phyloP scores from a whole-genome alignment of 2,888 invertebrate species.

The Eumacrocentrus americanus region DNA sequence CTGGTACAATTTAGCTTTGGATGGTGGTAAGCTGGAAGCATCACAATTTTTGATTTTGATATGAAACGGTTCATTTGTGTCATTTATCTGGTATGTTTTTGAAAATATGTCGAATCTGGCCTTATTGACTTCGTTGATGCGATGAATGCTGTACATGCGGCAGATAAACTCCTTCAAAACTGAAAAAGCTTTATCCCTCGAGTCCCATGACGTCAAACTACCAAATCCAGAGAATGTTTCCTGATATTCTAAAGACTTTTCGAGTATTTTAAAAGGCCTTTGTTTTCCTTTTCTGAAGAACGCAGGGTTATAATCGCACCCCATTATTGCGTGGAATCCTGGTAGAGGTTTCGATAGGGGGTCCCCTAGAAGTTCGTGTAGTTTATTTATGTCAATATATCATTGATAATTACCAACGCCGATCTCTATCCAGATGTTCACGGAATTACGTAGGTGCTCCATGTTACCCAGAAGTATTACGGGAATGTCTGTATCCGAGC shows the following conservation, averaged over 20 bases:
- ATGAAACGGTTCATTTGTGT: slow-evolving; percentile 17
- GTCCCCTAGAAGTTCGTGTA: slow-evolving; percentile 21
- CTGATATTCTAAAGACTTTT: not conserved
- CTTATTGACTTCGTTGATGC: not conserved
- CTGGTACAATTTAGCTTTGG: slow-evolving; percentile 38
- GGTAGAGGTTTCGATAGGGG: slow-evolving; percentile 16
- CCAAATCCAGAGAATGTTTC: no score
- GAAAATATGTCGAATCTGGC: slow-evolving; percentile 16
- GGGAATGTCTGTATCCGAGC: slow-evolving; percentile 19
- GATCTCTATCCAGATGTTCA: slow-evolving; percentile 25
- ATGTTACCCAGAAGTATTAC: slow-evolving; percentile 19
- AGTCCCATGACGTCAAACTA: no score
- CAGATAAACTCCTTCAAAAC: not conserved
- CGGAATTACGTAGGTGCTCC: not conserved
- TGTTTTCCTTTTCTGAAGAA: slow-evolving; percentile 24
- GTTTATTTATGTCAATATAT: slow-evolving; percentile 23
- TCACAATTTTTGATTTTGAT: slow-evolving; percentile 37
- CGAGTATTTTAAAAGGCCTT: slow-evolving; percentile 6
- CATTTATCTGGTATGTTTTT: slow-evolving; percentile 13
- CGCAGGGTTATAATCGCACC: slow-evolving; percentile 29
- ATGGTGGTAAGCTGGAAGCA: slow-evolving; percentile 40
- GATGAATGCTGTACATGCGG: not conserved
- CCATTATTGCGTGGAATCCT: slow-evolving; percentile 24
- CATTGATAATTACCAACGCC: slow-evolving; percentile 23
- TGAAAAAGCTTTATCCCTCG: no score